Conservation (phyloP, 2,113 vertebrate species). For the Nymphicus hollandicus region DNA sequence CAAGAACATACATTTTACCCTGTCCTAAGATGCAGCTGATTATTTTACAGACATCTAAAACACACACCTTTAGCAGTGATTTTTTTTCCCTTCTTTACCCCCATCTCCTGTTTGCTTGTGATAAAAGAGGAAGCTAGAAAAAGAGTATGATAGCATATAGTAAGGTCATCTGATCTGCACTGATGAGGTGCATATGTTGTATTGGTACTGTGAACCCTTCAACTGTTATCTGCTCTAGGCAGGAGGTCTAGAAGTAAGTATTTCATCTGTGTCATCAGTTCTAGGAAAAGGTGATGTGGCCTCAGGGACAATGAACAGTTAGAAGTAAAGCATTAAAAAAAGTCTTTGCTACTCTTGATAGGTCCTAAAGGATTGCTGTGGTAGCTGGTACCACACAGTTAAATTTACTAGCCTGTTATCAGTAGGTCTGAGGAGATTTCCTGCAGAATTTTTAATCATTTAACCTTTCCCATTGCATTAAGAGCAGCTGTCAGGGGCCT, state of each 20-base stretch:
- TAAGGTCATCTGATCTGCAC: neutral
- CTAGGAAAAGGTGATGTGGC: neutral
- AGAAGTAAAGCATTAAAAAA: conserved; percentile 2
- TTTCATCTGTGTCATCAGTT: conserved; percentile 9
- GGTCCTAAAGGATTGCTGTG: conserved; percentile 2
- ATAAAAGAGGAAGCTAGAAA: neutral
- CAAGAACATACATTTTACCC: conserved; percentile 20
- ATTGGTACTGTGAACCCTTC: neutral
- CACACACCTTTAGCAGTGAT: neutral
- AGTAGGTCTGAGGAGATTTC: neutral
- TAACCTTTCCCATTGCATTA: conserved; percentile 33
- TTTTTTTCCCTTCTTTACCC: neutral
- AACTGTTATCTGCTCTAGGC: conserved; percentile 21
- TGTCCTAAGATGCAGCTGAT: neutral
- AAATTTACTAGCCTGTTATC: neutral
- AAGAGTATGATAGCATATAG: neutral
- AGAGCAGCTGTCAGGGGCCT: neutral
- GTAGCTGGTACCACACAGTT: neutral
- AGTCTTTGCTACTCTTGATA: neutral
- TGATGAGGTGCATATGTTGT: neutral
- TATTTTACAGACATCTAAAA: neutral
- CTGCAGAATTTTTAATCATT: conserved; percentile 22
- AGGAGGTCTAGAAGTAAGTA: conserved; percentile 19
- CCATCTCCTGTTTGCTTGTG: neutral
- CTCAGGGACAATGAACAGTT: conserved; percentile 8